Percentiles rank a stretch among this genome's conserved stretches.
Conservation (phyloP, 2,797 vertebrate genomes). For the Pampus argenteus region DNA sequence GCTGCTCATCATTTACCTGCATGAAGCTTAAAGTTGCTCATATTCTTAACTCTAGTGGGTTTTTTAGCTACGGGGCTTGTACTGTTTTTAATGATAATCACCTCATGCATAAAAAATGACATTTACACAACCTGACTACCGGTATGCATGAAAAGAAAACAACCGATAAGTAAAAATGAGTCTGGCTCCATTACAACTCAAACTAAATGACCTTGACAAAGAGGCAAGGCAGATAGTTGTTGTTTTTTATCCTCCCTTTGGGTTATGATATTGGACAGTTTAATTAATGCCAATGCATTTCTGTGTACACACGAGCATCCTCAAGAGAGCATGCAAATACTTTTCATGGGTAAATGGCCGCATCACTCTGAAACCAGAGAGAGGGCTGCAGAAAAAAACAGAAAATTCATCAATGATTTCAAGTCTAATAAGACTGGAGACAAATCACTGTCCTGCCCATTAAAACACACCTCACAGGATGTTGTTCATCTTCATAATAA, state of each 20-base stretch:
- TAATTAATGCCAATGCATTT: conserved; percentile 60
- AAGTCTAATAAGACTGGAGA: conserved; percentile 52
- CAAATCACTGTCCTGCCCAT: conserved; percentile 47
- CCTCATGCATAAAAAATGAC: conserved; percentile 14
- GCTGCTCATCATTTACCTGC: conserved; percentile 19
- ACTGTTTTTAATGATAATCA: conserved; percentile 10
- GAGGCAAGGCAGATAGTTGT: conserved; percentile 1
- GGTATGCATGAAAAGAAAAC: conserved; percentile 17
- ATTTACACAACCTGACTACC: conserved; percentile 21
- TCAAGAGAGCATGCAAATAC: conserved; percentile 54
- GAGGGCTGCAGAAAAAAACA: conserved; percentile 56
- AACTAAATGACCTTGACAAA: conserved; percentile 26
- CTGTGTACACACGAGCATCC: conserved; percentile 42
- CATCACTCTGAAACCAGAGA: conserved; percentile 49
- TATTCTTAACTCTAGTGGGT: background rate
- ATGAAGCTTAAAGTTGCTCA: conserved; percentile 15
- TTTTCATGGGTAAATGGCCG: conserved; percentile 56
- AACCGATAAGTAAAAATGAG: conserved; percentile 15
- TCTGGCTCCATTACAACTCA: background rate
- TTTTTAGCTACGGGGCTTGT: conserved; percentile 1
- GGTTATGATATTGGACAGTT: conserved; percentile 46
- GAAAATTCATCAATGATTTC: conserved; percentile 61
- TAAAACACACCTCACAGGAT: conserved; percentile 6
- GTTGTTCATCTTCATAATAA: conserved; percentile 43
- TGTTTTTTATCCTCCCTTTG: conserved; percentile 24